Evolutionary conservation across 2,888 invertebrate species (phyloP), one percentile per base, ranked within the genome.

Genomic region (Glyphotaelius pellucidus): DNA sequence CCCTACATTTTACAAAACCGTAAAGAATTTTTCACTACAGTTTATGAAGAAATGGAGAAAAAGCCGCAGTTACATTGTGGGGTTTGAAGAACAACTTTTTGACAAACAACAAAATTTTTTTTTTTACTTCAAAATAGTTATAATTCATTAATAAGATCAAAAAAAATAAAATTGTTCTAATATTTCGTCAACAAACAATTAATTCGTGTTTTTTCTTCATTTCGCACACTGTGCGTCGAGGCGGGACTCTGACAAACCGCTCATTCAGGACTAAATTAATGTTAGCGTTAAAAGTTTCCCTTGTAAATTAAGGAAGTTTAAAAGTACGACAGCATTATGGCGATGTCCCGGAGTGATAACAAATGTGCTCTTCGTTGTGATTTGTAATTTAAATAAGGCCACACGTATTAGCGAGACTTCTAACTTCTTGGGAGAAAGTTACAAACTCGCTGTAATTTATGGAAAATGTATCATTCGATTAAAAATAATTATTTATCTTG

Each of bases 251-350:
- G 67, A 67, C 31, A 32, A 81, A 81, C 81, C 30, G 32, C 81
- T 32, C 31, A 81, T 81, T 81, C 81, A 32, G 31, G 1, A 19
- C 81, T 31, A 81, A 81, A 81, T 35, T 25, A 83, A 38, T 32
- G 83, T 32, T 25, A 83, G 15, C 25, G 25, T n/a, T 83, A 25
- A 83, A 83, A 83, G 35, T 83, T 83, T 35, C 35, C 5, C 35
- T 7, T 83, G 31, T 83, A 35, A 83, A 83, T 81, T 15, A 83
- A 83, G 83, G 31, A 83, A 83, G 83, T 83, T 83, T 83, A 35
- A 31, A 83, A 83, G 83, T 83, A 83, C 31, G 83, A 83, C 35
- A 32, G 83, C 83, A 83, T 83, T 83, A 83, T 83, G 83, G 83
- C n/a, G 83, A 31, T 35, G 83, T 83, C 83, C 19, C 35, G 14